Percentiles rank a stretch among this genome's conserved stretches.
These are phyloP conservation scores for Junco hyemalis DNA, from an alignment of 2,113 vertebrate genomes.

Conservation along the genomic window DNA sequence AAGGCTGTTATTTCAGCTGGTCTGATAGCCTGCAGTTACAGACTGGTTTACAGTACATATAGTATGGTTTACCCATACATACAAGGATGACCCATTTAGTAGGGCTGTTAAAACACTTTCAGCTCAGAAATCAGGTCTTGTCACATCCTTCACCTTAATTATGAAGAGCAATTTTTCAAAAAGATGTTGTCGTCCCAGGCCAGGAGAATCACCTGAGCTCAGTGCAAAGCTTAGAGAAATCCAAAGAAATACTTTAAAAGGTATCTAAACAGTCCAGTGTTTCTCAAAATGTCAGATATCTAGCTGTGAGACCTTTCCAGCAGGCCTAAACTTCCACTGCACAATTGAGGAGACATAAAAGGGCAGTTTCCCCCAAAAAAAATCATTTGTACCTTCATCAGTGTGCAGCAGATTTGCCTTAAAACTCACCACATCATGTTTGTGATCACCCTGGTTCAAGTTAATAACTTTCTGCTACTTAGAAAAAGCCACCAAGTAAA, in stretches of 20 bases:
- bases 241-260: background rate
- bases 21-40: background rate
- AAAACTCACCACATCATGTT: background rate
- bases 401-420: background rate
- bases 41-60: background rate
- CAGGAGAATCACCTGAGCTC: background rate
- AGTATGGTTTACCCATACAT: background rate
- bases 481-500: background rate
- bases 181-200: background rate
- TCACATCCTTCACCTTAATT: background rate
- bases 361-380: background rate
- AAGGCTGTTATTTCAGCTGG: background rate
- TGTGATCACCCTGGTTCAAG: background rate
- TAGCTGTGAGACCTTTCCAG: background rate
- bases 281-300: background rate
- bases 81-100: background rate
- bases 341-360: background rate
- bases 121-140: background rate
- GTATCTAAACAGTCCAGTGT: background rate
- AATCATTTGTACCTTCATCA: background rate
- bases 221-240: background rate
- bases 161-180: background rate
- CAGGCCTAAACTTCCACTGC: background rate
- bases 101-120: background rate
- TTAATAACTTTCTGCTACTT: background rate